Evolutionary conservation across 2,797 vertebrate species (phyloP), one percentile per base, ranked within the genome.

Genomic region (Podarcis lilfordi): DNA sequence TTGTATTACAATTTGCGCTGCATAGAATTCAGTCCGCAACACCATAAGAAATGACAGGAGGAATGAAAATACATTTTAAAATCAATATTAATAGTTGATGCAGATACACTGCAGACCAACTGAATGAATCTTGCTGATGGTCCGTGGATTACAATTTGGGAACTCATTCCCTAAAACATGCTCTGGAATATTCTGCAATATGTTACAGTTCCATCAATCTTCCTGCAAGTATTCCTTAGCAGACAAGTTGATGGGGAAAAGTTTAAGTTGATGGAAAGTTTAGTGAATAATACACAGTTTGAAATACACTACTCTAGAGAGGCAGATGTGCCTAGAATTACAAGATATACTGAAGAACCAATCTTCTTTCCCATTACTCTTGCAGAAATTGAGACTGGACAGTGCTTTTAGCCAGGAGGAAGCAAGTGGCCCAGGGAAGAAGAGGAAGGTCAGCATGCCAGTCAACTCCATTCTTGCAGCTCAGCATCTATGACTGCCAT

Each of bases 381-480:
- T 96, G 91, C 96, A 97, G 97, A 90, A 89, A 90, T 92, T 89
- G 89, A 91, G 90, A 85, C 90, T 89, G 92, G 92, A 93, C 91
- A 89, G 94, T 89, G 81, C 78, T 1, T 89, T 69, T 89, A 95
- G 93, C 93, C 96, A 97, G 92, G 94, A 96, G 91, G 94, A 94
- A 89, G 87, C 87, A 87, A 89, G 43, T 85, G 89, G 78, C 91
- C 82, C 89, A 27, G 59, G 68, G 91, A 97, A 96, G 96, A 97
- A 90, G 94, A 97, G 90, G 93, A 97, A 97, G 91, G 87, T 96
- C 96, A 96, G 95, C 40, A 93, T 96, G 86, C 94, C 96, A 91
- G 86, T 94, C 92, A 87, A 89, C 88, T 88, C 90, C 86, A 89
- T 93, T 86, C 89, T 90, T 86, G 90, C 84, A 2, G 1, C 88